A percentile compares a stretch with the other conserved stretches of the same genome.
phyloP scores from a whole-genome alignment of 2,797 vertebrate species.

The Allobates femoralis region DNA sequence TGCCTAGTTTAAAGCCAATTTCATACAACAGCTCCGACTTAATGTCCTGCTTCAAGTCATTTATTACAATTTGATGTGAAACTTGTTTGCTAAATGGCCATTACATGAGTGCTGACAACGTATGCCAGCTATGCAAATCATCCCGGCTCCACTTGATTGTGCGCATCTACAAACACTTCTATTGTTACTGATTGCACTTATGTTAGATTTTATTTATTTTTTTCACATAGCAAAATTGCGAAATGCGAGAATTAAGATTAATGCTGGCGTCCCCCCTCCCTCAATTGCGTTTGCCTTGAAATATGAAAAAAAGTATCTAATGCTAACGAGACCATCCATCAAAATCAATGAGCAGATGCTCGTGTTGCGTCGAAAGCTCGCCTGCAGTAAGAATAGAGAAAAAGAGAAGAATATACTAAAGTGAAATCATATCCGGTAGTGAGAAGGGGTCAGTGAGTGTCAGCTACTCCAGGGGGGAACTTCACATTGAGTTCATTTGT shows the following conservation, averaged over 20 bases:
- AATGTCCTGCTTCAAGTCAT: conserved; percentile 33
- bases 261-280: conserved; percentile 16
- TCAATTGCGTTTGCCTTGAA: conserved; percentile 53
- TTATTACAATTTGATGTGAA: conserved; percentile 32
- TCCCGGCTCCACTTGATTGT: background rate
- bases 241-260: conserved; percentile 55
- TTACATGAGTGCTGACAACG: conserved; percentile 18
- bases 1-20: conserved; percentile 3
- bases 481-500: background rate
- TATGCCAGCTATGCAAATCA: conserved; percentile 5
- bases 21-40: background rate
- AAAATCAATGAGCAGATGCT: conserved; percentile 62
- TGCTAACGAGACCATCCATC: conserved; percentile 61
- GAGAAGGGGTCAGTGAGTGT: background rate
- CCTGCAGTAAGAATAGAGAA: conserved; percentile 32
- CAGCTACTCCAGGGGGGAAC: background rate
- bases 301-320: conserved; percentile 64
- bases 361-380: conserved; percentile 30
- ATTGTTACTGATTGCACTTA: conserved; percentile 1
- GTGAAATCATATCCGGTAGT: background rate
- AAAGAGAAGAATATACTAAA: background rate
- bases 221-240: conserved; percentile 30
- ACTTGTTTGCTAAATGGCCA: conserved; percentile 34
- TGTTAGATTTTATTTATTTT: conserved; percentile 31
- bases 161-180: background rate